Percentiles rank a stretch among this genome's conserved stretches.
These are phyloP conservation scores for Glaucopsyche alexis DNA, from an alignment of 2,888 invertebrate species.

Conservation along the genomic window DNA sequence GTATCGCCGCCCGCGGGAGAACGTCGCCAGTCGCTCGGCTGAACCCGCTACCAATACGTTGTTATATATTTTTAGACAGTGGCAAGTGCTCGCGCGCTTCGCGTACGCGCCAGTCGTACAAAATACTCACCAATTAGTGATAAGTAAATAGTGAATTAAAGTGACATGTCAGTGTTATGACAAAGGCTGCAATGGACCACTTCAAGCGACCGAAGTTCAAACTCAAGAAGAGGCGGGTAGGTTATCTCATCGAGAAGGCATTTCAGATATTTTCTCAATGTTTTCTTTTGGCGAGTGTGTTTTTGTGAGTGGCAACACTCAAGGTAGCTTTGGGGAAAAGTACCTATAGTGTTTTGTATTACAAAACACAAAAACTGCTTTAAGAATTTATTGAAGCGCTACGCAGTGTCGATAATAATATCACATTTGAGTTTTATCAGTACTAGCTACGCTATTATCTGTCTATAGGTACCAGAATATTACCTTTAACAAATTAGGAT, in stretches of 20 bases:
- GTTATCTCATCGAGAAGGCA: conserved; percentile 35
- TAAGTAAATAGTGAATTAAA: conserved; percentile 41
- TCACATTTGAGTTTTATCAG: too few species aligned
- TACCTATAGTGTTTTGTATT: background rate
- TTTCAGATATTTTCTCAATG: conserved; percentile 23
- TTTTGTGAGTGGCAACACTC: conserved; percentile 9
- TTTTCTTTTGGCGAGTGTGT: background rate
- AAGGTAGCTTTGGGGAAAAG: background rate
- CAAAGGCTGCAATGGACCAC: conserved; percentile 64
- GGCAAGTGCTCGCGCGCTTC: conserved; percentile 55
- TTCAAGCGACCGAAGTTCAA: conserved; percentile 62
- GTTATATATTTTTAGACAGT: conserved; percentile 61
- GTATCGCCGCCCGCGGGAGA: conserved; percentile 34
- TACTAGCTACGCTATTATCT: too few species aligned
- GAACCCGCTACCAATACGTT: conserved; percentile 21
- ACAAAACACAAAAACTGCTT: background rate
- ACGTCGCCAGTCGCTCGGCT: conserved; percentile 39
- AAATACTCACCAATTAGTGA: conserved; percentile 39
- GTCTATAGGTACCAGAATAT: too few species aligned
- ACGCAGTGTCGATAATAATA: too few species aligned
- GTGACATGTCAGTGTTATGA: conserved; percentile 70
- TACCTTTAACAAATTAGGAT: too few species aligned
- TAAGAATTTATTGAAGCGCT: too few species aligned
- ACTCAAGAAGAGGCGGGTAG: conserved; percentile 57
- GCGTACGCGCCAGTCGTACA: conserved; percentile 44